phyloP scores from a whole-genome alignment of 1,140 invertebrate genomes.

The Vanessa tameamea region DNA sequence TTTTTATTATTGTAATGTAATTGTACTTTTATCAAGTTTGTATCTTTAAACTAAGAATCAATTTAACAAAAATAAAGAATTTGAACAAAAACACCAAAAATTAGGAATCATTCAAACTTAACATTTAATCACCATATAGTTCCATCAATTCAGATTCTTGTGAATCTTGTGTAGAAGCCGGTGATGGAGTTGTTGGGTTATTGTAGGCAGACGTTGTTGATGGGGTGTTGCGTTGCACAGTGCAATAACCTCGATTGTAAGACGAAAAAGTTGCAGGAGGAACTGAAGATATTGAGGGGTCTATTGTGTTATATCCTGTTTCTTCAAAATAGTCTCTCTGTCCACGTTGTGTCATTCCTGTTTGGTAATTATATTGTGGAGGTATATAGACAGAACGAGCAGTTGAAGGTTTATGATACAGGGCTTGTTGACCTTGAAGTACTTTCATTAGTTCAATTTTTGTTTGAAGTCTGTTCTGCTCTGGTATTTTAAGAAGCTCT shows the following conservation, averaged over 20 bases:
- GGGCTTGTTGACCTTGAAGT: constrained; percentile 9
- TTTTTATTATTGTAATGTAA: too few relatives aligned
- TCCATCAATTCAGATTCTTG: constrained; percentile 15
- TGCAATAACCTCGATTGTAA: constrained; percentile 11
- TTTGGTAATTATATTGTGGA: constrained; percentile 15
- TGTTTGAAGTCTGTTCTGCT: constrained; percentile 5
- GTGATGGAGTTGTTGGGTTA: constrained; percentile 6
- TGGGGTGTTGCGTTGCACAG: neutral
- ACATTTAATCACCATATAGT: constrained; percentile 26
- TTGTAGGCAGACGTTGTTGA: too few relatives aligned
- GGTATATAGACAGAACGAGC: constrained; percentile 6
- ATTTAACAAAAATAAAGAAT: too few relatives aligned
- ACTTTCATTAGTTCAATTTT: constrained; percentile 20
- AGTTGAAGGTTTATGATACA: constrained; percentile 1
- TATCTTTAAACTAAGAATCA: too few relatives aligned
- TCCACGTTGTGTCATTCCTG: constrained; percentile 10
- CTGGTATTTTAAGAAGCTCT: constrained; percentile 18
- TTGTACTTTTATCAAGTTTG: too few relatives aligned
- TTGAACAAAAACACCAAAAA: too few relatives aligned
- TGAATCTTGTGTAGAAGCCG: constrained; percentile 10
- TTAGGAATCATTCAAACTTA: too few relatives aligned
- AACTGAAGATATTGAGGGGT: constrained; percentile 7
- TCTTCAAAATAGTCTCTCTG: constrained; percentile 4
- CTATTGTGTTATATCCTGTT: neutral
- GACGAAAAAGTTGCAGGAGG: constrained; percentile 10